A percentile compares a stretch with the other conserved stretches of the same genome.
These are phyloP conservation scores for Napeogenes inachia DNA, from an alignment of 2,888 invertebrate species.

Conservation along the genomic window DNA sequence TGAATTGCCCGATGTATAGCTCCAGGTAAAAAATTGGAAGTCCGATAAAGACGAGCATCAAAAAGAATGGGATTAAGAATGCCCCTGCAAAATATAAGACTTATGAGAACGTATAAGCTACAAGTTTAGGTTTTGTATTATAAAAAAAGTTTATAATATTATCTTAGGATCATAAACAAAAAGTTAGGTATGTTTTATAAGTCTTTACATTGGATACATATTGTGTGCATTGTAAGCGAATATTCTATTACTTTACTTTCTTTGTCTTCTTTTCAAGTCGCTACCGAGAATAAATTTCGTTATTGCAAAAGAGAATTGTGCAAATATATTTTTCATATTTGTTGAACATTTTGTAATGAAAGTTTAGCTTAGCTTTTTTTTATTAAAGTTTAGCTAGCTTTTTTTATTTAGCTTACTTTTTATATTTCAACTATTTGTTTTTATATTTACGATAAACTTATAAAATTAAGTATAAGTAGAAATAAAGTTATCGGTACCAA, in stretches of 20 bases:
- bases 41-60: conserved; percentile 86
- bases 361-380: no score
- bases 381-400: no score
- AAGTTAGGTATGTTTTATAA: neutral
- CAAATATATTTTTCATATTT: conserved; percentile 13
- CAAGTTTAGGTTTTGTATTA: neutral
- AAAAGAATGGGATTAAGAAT: conserved; percentile 83
- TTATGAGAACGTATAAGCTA: no score
- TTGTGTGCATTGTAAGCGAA: conserved; percentile 19
- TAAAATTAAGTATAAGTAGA: no score
- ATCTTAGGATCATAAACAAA: neutral
- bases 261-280: conserved; percentile 7
- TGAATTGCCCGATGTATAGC: conserved; percentile 86
- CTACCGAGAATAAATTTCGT: conserved; percentile 18
- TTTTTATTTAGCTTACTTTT: neutral
- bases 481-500: no score
- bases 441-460: no score
- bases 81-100: conserved; percentile 78
- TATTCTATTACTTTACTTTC: conserved; percentile 21
- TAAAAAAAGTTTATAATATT: neutral
- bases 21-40: conserved; percentile 89
- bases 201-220: neutral
- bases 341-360: conserved; percentile 9
- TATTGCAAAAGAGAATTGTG: conserved; percentile 14
- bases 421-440: neutral